Evolutionary conservation across 2,113 vertebrate species (phyloP).

Genomic region (Holacanthus passer): DNA sequence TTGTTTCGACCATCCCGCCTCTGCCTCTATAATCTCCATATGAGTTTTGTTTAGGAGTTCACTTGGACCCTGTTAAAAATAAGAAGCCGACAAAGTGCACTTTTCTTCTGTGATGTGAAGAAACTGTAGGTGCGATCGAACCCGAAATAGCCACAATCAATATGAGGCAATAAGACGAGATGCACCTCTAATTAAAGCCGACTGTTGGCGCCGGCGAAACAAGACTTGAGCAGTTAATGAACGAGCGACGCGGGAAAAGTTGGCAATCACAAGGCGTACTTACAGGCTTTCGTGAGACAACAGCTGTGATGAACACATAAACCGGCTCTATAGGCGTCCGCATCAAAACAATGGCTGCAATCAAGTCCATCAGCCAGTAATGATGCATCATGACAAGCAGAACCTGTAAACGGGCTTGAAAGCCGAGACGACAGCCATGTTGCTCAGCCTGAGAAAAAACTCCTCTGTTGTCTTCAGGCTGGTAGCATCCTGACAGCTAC

Average conservation of each 20-base stretch:
- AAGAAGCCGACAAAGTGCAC: neutral
- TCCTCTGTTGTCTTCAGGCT: neutral
- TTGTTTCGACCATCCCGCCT: neutral
- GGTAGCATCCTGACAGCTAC: conserved; percentile 17
- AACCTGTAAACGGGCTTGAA: neutral
- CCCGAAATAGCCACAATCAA: conserved; percentile 42
- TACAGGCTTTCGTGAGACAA: conserved; percentile 37
- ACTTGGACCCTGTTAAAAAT: neutral
- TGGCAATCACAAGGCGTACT: conserved; percentile 31
- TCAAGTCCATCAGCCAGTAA: conserved; percentile 27
- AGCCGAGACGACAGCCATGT: neutral
- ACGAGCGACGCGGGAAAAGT: conserved; percentile 24
- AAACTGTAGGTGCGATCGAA: conserved; percentile 33
- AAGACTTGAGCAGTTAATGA: conserved; percentile 41
- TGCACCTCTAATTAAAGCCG: conserved; percentile 47
- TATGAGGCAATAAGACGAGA: conserved; percentile 46
- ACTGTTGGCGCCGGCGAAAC: neutral
- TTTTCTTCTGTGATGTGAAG: neutral
- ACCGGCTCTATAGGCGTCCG: conserved; percentile 27
- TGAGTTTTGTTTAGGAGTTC: conserved; percentile 4
- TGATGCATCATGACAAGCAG: conserved; percentile 15
- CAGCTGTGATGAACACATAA: conserved; percentile 60
- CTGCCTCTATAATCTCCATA: conserved; percentile 9
- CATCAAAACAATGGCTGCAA: conserved; percentile 49
- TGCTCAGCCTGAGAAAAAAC: neutral